These are phyloP conservation scores for Chlorospingus semifuscus DNA, from an alignment of 2,797 vertebrate species.

Conservation along the genomic window DNA sequence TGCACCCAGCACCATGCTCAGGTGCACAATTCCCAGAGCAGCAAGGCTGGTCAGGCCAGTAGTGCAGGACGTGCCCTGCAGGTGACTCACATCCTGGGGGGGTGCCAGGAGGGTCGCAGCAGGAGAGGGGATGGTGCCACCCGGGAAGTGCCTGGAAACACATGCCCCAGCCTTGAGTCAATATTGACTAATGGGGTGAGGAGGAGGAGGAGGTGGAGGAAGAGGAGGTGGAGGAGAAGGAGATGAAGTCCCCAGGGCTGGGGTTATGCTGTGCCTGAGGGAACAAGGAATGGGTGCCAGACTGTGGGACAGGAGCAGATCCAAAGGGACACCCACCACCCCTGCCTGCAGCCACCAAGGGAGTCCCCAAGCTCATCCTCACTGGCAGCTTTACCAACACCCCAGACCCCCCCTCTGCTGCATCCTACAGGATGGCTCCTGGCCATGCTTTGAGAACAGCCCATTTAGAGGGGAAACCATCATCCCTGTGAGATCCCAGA, in stretches of 20 bases:
- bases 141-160: background rate
- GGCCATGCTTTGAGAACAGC: background rate
- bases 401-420: background rate
- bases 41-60: background rate
- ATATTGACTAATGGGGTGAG: background rate
- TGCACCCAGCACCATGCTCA: background rate
- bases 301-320: background rate
- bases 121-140: background rate
- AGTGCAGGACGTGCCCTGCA: background rate
- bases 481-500: background rate
- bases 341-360: background rate
- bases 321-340: background rate
- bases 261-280: background rate
- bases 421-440: background rate
- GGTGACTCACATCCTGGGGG: background rate
- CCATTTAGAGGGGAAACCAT: background rate
- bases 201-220: background rate
- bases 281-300: background rate
- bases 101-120: background rate
- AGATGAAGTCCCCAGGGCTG: background rate
- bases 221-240: background rate
- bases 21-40: background rate
- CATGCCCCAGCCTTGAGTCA: background rate
- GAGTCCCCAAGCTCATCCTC: background rate
- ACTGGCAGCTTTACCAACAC: background rate